Evolutionary conservation across 2,888 invertebrate genomes (phyloP).

Genomic region (Patella pellucida): DNA sequence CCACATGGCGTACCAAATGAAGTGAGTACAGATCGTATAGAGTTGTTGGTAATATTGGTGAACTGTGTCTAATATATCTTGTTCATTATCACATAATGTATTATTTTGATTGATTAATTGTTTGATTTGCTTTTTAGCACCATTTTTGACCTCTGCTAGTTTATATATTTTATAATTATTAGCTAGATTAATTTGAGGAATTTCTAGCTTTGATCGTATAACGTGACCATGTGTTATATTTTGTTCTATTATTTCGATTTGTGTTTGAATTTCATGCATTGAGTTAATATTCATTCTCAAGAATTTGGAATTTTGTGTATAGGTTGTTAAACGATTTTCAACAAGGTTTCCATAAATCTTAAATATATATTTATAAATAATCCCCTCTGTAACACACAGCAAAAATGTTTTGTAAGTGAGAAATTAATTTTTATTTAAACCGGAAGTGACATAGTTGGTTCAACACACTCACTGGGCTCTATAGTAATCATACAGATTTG

Average conservation of each 20-base stretch:
- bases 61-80: background rate
- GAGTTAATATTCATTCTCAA: too few species aligned
- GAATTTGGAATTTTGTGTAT: background rate
- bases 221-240: background rate
- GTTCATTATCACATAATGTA: background rate
- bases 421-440: too few species aligned
- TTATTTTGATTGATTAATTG: background rate
- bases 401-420: too few species aligned
- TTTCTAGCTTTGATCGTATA: background rate
- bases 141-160: background rate
- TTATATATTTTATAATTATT: background rate
- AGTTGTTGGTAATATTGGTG: background rate
- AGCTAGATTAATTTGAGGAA: background rate
- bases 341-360: too few species aligned
- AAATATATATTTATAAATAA: too few species aligned
- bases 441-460: too few species aligned
- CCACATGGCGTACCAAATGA: too few species aligned
- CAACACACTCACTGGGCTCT: too few species aligned
- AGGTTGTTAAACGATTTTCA: too few species aligned
- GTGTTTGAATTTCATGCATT: background rate
- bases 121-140: background rate
- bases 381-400: too few species aligned
- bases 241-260: background rate
- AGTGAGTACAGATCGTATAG: too few species aligned
- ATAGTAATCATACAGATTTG: too few species aligned